These are phyloP conservation scores for Enteromius viviparus DNA, from an alignment of 2,797 vertebrate species.

Conservation along the genomic window DNA sequence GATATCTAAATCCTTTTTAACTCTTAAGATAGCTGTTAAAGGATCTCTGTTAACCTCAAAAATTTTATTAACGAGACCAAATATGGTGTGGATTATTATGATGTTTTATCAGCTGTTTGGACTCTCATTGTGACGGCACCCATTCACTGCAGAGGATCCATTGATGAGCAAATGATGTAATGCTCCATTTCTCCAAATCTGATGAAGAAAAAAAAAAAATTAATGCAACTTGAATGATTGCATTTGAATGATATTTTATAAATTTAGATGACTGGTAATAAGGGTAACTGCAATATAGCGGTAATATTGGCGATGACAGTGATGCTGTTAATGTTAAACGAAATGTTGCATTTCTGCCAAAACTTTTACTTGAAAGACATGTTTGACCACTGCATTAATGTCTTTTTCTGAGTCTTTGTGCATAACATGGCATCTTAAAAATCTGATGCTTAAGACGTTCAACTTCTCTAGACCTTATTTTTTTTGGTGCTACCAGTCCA, in stretches of 20 bases:
- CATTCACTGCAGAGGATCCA: neutral
- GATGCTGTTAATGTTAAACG: neutral
- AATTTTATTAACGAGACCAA: too few relatives aligned
- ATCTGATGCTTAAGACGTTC: neutral
- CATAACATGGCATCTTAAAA: neutral
- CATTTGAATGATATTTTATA: neutral
- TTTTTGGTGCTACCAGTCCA: neutral
- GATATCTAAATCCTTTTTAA: too few relatives aligned
- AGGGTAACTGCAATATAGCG: neutral
- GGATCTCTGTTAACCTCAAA: too few relatives aligned
- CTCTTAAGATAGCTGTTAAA: too few relatives aligned
- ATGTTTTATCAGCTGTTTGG: neutral
- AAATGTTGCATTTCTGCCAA: neutral
- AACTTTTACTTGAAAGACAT: neutral
- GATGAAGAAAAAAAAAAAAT: neutral
- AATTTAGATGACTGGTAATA: neutral
- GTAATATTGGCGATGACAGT: neutral
- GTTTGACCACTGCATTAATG: neutral
- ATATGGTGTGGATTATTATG: neutral
- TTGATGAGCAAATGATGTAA: neutral
- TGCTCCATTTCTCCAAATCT: neutral
- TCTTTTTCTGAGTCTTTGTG: neutral
- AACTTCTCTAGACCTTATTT: neutral
- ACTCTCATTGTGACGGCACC: neutral
- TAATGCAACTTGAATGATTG: too few relatives aligned